Base-by-base conservation (phyloP, 2,888 invertebrate genomes). In the Spisula subtruncata region DNA sequence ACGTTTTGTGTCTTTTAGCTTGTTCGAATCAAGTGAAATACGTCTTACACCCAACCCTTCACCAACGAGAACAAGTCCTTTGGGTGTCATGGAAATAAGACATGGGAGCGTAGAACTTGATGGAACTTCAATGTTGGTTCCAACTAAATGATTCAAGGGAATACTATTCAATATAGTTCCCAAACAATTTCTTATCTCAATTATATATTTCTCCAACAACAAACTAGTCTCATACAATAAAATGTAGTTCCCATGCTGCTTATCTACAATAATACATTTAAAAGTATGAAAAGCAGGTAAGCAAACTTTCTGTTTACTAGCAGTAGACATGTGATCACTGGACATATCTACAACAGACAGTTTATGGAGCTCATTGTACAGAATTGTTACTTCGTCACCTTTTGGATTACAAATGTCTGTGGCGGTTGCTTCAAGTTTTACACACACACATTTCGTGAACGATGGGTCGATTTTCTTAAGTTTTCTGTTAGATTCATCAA, bases 361-460 rank as follows among this genome's bases (percentile, higher is more conserved):
- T 6, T 10, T 66, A n/a, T 66, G 60, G n/a, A n/a, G 25, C 10
- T 66, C 60, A 25, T 29, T 51, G 29, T 54, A 81, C n/a, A 81
- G 12, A 10, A 81, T 35, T 51, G 81, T 51, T 25, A 54, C 51
- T 54, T 25, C 29, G 1, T 51, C 29, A 14, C 29, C 32, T 10
- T 54, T 54, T 14, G 54, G 51, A 29, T 29, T 25, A 81, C 81
- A 81, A 32, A 81, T 51, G 29, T 81, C 81, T 6, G 60, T 25
- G 10, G 25, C 60, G 25, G 25, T 25, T 66, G n/a, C 60, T 66
- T 66, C 25, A 5, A 66, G 60, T 25, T 66, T 66, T n/a, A 25
- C 25, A 66, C 25, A 5, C 25, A 66, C 8, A 12, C 60, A 66
- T 66, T 25, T 66, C 5, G 14, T 81, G 54, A 29, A 81, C 29